Base-by-base conservation (phyloP, 1,140 invertebrate species). In the Mizuhopecten yessoensis region DNA sequence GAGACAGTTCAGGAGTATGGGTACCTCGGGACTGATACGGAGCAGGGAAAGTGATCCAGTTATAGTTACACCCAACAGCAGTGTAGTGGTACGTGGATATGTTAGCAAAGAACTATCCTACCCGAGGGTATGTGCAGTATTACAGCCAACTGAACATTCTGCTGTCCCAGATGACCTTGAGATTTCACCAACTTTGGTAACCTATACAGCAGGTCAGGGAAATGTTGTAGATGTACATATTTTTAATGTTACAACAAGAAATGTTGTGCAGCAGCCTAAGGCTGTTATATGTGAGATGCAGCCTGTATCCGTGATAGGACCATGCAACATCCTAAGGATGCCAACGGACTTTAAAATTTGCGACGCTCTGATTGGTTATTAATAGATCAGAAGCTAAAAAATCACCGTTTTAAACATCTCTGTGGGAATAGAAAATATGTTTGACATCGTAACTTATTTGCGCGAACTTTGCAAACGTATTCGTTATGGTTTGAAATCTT, bases 241-340 rank as follows among this genome's bases (percentile, higher is more conserved):
- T 13, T 33, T 15, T 1, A 88, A 91, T 86, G 34, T 88, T 17
- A 75, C 90, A 29, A 86, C 87, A 23, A 75, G 34, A 23, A 88
- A 87, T 10, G 36, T 88, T 33, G 45, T 49, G 5, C 33, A 86
- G 23, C 87, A 49, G 33, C 87, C 90, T 33, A 34, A 91, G 11
- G 45, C 87, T n/a, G n/a, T 89, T 34, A 29, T 91, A 9, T 91
- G 87, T 91, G 90, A 91, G 45, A 23, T 91, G 9, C 75, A 89
- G 33, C 87, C 34, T 33, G 88, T 91, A 33, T 57, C 29, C 33
- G 36, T 39, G 36, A 39, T 39, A 39, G 36, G 36, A 39, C 36
- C 36, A 7, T 39, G 36, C 13, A 39, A 5, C 13, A 13, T 39
- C 36, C 36, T 39, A 39, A 39, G 36, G 36, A 39, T 39, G 36